Conservation (phyloP, 64 coral and sea anemone species). For the Acropora yongei region DNA sequence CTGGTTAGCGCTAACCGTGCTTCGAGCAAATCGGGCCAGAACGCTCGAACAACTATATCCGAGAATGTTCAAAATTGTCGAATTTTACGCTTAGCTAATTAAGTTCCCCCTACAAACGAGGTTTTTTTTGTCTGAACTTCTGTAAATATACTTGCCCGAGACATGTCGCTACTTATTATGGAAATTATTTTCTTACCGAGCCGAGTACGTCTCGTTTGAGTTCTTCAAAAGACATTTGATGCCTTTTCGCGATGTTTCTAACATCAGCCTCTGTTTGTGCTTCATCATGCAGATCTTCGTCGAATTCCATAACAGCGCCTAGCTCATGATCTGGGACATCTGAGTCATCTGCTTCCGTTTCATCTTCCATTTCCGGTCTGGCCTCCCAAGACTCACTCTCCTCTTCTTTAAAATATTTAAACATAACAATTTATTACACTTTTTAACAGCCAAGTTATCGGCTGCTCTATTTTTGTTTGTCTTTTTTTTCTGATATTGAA, state of each 20-base stretch:
- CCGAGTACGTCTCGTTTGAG: conserved; percentile 84
- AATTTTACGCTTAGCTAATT: too few species aligned
- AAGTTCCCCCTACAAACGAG: too few species aligned
- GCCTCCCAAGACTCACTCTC: neutral
- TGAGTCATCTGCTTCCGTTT: conserved; percentile 33
- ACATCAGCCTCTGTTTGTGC: conserved; percentile 87
- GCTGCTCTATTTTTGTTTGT: too few species aligned
- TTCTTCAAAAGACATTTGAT: conserved; percentile 86
- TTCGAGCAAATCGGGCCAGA: too few species aligned
- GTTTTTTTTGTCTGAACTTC: too few species aligned
- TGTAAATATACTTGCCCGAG: too few species aligned
- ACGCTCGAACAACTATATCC: too few species aligned
- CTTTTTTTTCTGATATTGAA: neutral
- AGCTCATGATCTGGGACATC: conserved; percentile 71
- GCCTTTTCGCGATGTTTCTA: conserved; percentile 78
- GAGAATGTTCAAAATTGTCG: too few species aligned
- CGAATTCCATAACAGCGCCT: conserved; percentile 84
- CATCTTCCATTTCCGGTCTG: neutral
- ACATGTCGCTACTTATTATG: too few species aligned
- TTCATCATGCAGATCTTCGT: conserved; percentile 68
- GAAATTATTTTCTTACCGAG: conserved; percentile 60
- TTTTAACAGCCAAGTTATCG: too few species aligned
- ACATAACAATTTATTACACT: neutral
- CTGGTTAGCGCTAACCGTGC: too few species aligned
- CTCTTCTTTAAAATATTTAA: neutral